These are phyloP conservation scores for Papilio polytes DNA, from an alignment of 1,140 invertebrate species.

Conservation along the genomic window DNA sequence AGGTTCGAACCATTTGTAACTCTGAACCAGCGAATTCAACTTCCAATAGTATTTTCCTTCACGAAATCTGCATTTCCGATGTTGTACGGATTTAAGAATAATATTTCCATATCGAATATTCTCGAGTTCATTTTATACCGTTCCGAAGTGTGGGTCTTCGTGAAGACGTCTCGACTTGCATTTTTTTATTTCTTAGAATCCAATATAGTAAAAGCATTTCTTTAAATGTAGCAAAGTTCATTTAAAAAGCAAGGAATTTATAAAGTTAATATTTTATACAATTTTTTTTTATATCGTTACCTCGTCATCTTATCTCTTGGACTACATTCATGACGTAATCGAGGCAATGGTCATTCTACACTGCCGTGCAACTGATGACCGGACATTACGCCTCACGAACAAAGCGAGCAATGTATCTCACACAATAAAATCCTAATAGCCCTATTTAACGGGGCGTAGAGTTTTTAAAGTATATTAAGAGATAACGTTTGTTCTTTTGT, in stretches of 20 bases:
- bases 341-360: not conserved
- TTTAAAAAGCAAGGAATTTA: not conserved
- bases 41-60: constrained; percentile 14
- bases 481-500: constrained; percentile 15
- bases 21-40: not conserved
- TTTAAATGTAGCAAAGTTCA: not conserved
- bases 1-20: constrained; percentile 17
- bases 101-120: constrained; percentile 39
- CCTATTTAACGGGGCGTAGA: not conserved
- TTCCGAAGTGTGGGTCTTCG: constrained; percentile 6
- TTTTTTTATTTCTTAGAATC: constrained; percentile 7
- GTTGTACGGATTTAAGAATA: constrained; percentile 34
- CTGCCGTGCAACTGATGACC: constrained; percentile 25
- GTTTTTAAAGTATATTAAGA: constrained; percentile 24
- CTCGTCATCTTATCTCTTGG: not conserved
- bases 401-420: not conserved
- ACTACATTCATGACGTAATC: not conserved
- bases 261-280: not conserved
- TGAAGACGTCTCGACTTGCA: not conserved
- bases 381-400: constrained; percentile 8
- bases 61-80: constrained; percentile 35
- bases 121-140: constrained; percentile 21
- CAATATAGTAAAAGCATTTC: not conserved
- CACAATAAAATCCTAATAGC: constrained; percentile 28
- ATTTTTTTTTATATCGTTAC: not conserved